phyloP scores from a whole-genome alignment of 2,888 invertebrate species.

The Xestia rhomboidea region DNA sequence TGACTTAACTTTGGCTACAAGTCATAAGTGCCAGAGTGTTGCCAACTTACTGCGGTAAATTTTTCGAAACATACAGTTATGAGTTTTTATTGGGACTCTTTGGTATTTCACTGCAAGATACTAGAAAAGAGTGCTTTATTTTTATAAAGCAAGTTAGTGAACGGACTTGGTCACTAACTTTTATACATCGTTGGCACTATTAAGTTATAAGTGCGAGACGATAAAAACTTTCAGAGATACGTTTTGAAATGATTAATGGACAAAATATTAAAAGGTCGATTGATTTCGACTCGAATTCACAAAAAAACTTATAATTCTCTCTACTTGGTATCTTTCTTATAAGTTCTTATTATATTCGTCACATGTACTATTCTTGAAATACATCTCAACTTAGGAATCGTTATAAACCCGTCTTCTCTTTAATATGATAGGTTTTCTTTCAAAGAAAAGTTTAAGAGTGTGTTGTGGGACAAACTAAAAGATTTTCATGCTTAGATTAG shows the following conservation, averaged over 20 bases:
- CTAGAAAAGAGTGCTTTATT: not conserved
- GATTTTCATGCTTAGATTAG: constrained; percentile 26
- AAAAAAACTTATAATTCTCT: not conserved
- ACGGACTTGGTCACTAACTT: not conserved
- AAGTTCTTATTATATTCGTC: not conserved
- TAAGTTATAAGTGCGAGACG: not conserved
- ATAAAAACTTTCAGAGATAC: not conserved
- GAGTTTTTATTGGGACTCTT: constrained; percentile 29
- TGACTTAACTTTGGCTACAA: constrained; percentile 60
- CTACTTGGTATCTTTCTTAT: not conserved
- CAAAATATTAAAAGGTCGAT: not conserved
- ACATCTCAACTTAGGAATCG: not conserved
- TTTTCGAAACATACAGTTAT: constrained; percentile 63
- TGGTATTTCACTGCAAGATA: not conserved
- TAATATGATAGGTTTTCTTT: not conserved
- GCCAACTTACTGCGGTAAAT: constrained; percentile 66
- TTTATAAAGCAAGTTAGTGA: not conserved
- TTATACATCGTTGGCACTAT: not conserved
- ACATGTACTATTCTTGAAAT: not conserved
- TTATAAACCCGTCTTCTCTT: not conserved
- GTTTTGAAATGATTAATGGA: not conserved
- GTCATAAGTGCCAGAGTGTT: constrained; percentile 63
- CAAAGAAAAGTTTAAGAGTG: not conserved
- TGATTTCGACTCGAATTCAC: not conserved
- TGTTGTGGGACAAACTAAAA: constrained; percentile 17